phyloP scores from a whole-genome alignment of 2,113 vertebrate genomes.

The Microtus montanus region DNA sequence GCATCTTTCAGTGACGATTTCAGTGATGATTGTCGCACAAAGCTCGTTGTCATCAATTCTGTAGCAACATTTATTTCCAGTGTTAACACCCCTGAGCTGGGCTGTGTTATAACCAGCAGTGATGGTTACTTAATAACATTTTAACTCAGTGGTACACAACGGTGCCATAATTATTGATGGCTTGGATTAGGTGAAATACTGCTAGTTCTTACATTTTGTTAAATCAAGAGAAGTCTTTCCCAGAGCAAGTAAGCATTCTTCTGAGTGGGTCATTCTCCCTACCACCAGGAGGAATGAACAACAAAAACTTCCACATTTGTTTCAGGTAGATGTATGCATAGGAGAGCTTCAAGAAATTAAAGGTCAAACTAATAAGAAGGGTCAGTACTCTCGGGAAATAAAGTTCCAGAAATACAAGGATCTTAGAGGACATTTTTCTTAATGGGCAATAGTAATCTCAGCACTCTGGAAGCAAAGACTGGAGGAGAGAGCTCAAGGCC shows the following conservation, averaged over 20 bases:
- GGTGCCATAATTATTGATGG: not conserved
- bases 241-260: not conserved
- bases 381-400: not conserved
- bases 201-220: not conserved
- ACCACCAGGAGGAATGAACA: not conserved
- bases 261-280: not conserved
- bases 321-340: not conserved
- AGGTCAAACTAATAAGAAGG: not conserved
- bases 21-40: not conserved
- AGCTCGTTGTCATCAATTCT: not conserved
- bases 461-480: not conserved
- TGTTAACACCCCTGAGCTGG: slow-evolving; percentile 24
- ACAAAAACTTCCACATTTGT: not conserved
- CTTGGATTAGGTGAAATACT: slow-evolving; percentile 7
- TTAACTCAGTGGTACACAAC: not conserved
- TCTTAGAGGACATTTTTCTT: not conserved
- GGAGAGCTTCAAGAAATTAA: not conserved
- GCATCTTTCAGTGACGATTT: slow-evolving; percentile 10
- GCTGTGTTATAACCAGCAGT: not conserved
- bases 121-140: not conserved
- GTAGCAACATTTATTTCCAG: not conserved
- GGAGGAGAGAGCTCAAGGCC: not conserved
- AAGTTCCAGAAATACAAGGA: not conserved
- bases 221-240: not conserved
- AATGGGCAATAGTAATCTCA: not conserved